These are phyloP conservation scores for Elysia crispata DNA, from an alignment of 2,888 invertebrate genomes.

Conservation along the genomic window DNA sequence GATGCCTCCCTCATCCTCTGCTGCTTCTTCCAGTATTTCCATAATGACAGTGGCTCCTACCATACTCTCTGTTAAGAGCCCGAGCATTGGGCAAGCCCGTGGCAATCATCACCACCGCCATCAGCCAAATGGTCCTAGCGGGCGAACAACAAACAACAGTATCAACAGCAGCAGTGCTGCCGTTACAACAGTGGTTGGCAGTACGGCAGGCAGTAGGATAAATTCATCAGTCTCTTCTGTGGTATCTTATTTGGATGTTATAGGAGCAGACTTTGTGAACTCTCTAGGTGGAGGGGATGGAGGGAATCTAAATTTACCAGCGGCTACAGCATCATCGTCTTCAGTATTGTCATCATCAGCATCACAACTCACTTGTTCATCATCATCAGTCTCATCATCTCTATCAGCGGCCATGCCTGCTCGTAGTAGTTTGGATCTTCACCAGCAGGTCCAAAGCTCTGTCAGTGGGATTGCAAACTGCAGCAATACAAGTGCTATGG, in stretches of 20 bases:
- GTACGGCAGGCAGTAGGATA: slow-evolving; percentile 29
- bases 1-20: slow-evolving; percentile 33
- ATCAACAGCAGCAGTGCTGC: slow-evolving; percentile 35
- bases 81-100: slow-evolving; percentile 43
- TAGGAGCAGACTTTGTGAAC: slow-evolving; percentile 27
- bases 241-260: slow-evolving; percentile 40
- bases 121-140: neutral
- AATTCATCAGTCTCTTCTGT: slow-evolving; percentile 21
- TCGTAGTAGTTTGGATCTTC: neutral
- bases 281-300: neutral
- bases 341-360: slow-evolving; percentile 20
- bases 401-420: neutral
- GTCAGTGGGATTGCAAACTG: slow-evolving; percentile 15
- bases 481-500: too few species aligned
- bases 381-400: neutral
- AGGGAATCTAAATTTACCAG: slow-evolving; percentile 2
- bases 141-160: neutral
- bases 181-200: slow-evolving; percentile 27
- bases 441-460: slow-evolving; percentile 30
- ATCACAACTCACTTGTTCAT: neutral
- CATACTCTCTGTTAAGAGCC: slow-evolving; percentile 49
- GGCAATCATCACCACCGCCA: slow-evolving; percentile 41
- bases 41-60: slow-evolving; percentile 50
- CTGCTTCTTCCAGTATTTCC: slow-evolving; percentile 43
- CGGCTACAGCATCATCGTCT: slow-evolving; percentile 25